These are phyloP conservation scores for Sycobia sp. DNA, from an alignment of 1,140 invertebrate genomes.

Conservation along the genomic window DNA sequence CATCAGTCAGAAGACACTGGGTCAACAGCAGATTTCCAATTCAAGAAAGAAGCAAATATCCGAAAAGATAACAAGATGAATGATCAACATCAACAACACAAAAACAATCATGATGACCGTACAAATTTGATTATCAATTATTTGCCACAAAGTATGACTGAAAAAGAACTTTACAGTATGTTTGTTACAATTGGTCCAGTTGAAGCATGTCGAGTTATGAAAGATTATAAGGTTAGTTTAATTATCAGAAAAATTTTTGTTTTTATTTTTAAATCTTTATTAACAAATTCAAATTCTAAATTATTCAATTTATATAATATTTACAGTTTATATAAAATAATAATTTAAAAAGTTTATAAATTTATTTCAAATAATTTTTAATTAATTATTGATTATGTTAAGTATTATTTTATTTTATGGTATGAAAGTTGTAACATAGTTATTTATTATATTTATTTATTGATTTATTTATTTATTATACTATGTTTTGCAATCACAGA, in stretches of 20 bases:
- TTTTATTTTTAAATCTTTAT: neutral
- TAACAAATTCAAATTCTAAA: neutral
- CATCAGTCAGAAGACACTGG: constrained; percentile 9
- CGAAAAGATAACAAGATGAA: constrained; percentile 47
- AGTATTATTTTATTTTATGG: neutral
- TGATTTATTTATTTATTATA: no score
- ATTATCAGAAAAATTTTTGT: neutral
- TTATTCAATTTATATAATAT: neutral
- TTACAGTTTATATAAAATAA: neutral
- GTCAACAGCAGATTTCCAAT: constrained; percentile 15
- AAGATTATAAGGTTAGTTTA: constrained; percentile 77
- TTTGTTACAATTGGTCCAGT: constrained; percentile 87
- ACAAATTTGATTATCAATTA: constrained; percentile 96
- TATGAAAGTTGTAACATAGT: no score
- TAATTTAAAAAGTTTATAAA: neutral
- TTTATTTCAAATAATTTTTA: neutral
- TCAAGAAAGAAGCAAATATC: constrained; percentile 25
- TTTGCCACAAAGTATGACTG: constrained; percentile 89
- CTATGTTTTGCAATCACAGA: no score
- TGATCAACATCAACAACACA: constrained; percentile 47
- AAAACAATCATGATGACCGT: constrained; percentile 50
- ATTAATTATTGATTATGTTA: neutral
- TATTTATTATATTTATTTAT: no score
- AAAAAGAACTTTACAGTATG: constrained; percentile 86
- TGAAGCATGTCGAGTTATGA: constrained; percentile 89